These are phyloP conservation scores for Lycophotia porphyrea DNA, from an alignment of 2,888 invertebrate species.

Conservation along the genomic window DNA sequence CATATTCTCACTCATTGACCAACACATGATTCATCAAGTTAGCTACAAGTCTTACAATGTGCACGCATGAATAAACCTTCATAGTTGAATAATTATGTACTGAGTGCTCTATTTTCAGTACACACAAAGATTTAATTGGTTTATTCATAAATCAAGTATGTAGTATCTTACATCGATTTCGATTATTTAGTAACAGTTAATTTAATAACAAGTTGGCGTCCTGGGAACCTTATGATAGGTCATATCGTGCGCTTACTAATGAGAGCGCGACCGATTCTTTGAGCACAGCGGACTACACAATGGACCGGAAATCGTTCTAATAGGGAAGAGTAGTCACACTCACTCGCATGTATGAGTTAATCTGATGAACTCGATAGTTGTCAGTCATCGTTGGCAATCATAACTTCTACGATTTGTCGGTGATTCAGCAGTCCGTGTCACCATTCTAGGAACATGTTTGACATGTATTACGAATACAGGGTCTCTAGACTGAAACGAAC, in stretches of 20 bases:
- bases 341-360: conserved; percentile 33
- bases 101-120: conserved; percentile 34
- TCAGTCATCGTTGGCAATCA: conserved; percentile 40
- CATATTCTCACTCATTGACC: conserved; percentile 59
- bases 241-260: conserved; percentile 55
- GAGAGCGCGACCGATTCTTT: conserved; percentile 48
- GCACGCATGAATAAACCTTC: conserved; percentile 27
- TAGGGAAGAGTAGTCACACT: conserved; percentile 33
- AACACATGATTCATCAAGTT: conserved; percentile 62
- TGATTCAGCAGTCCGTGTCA: conserved; percentile 49
- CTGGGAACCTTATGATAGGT: conserved; percentile 58
- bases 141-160: conserved; percentile 44
- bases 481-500: conserved; percentile 19
- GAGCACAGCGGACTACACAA: conserved; percentile 38
- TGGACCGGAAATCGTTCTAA: conserved; percentile 49
- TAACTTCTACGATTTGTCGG: conserved; percentile 35
- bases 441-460: conserved; percentile 39
- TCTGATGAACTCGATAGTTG: conserved; percentile 35
- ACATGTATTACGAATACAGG: conserved; percentile 9
- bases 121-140: conserved; percentile 37
- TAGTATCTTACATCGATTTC: conserved; percentile 44
- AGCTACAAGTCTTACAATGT: conserved; percentile 1
- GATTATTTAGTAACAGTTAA: conserved; percentile 43
- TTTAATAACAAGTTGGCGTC: conserved; percentile 46
- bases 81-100: conserved; percentile 31